These are phyloP conservation scores for Halcyon leucocephala DNA, from an alignment of 2,797 vertebrate genomes.

Conservation along the genomic window DNA sequence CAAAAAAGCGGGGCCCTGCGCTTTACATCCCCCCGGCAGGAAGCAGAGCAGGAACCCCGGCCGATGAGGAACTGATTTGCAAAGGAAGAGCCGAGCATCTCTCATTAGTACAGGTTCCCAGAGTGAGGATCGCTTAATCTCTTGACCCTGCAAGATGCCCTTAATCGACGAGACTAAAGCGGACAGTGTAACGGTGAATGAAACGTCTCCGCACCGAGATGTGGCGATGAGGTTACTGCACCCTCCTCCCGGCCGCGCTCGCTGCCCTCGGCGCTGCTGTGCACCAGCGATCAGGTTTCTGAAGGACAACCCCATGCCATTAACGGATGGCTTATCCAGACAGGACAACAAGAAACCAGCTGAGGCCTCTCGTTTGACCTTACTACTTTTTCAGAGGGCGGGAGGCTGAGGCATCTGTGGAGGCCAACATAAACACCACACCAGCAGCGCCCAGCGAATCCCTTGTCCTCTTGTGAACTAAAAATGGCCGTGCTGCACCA, in stretches of 20 bases:
- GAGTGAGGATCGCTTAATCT: rapidly evolving
- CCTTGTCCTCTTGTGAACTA: not conserved
- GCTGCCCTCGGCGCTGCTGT: not conserved
- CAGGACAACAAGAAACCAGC: not conserved
- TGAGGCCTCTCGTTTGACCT: slow-evolving; percentile 20
- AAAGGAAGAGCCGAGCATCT: rapidly evolving
- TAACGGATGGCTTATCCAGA: slow-evolving; percentile 17
- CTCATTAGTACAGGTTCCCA: rapidly evolving
- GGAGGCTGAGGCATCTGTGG: not conserved
- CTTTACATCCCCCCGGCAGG: rapidly evolving
- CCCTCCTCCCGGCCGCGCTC: not conserved
- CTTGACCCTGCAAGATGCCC: not conserved
- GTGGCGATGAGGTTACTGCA: not conserved
- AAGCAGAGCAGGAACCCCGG: rapidly evolving
- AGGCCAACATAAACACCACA: not conserved
- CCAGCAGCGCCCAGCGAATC: not conserved
- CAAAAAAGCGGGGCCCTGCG: rapidly evolving
- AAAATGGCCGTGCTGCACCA: not conserved
- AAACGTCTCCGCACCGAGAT: rapidly evolving
- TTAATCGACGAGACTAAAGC: not conserved
- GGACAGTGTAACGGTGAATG: rapidly evolving
- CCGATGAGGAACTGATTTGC: rapidly evolving
- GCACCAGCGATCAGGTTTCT: not conserved
- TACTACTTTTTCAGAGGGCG: not conserved
- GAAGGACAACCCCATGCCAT: not conserved